Evolutionary conservation across 2,888 invertebrate genomes (phyloP).

Genomic region (Troides oblongomaculatus): DNA sequence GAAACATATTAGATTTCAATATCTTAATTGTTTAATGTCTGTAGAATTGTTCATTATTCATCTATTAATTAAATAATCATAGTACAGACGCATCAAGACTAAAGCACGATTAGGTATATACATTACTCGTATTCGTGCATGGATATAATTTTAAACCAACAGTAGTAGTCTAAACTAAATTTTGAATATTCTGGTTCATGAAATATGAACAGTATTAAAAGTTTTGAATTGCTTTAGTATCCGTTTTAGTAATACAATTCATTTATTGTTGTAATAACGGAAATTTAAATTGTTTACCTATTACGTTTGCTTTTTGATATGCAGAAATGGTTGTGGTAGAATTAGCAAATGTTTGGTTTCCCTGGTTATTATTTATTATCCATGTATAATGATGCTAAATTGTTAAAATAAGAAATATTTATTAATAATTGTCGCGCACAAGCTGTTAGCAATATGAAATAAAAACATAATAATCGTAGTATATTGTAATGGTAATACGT

Average conservation of each 20-base stretch:
- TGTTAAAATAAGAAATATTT: not conserved
- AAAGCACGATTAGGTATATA: not conserved
- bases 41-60: not conserved
- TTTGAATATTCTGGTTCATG: not conserved
- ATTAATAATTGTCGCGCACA: constrained; percentile 4
- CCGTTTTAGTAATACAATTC: not conserved
- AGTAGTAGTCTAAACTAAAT: not conserved
- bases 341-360: constrained; percentile 3
- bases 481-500: not conserved
- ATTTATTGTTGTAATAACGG: not conserved
- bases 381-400: not conserved
- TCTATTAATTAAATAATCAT: not conserved
- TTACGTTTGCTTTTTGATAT: not conserved
- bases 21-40: constrained; percentile 12
- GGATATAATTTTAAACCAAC: not conserved
- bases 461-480: not conserved
- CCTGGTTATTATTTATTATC: not conserved
- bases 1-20: constrained; percentile 3
- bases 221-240: not conserved
- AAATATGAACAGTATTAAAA: not conserved
- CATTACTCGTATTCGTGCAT: not conserved
- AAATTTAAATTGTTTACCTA: not conserved
- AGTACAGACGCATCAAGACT: not conserved
- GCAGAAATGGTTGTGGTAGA: constrained; percentile 18
- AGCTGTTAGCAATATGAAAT: not conserved